Percentiles rank a stretch among this genome's conserved stretches.
Conservation (phyloP, 1,140 invertebrate species). For the Bicyclus anynana region DNA sequence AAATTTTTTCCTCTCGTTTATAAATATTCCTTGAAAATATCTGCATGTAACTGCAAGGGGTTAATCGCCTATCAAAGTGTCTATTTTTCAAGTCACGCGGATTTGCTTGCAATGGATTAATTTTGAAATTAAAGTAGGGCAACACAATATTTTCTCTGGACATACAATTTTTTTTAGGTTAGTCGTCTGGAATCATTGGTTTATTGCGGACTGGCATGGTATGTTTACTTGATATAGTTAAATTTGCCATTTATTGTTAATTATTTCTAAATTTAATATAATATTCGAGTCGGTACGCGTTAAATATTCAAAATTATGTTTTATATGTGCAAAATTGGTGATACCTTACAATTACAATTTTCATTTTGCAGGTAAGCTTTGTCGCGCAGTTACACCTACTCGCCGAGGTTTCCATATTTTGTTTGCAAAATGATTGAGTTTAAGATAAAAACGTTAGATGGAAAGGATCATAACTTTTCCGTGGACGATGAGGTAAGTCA, state of each 20-base stretch:
- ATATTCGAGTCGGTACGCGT: neutral
- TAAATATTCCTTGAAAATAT: too few species aligned
- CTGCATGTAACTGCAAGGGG: too few species aligned
- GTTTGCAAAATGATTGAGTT: slow-evolving; percentile 48
- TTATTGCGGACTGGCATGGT: too few species aligned
- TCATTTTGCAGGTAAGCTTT: slow-evolving; percentile 10
- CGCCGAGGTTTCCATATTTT: slow-evolving; percentile 22
- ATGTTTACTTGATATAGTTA: too few species aligned
- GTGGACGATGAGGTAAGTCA: slow-evolving; percentile 91
- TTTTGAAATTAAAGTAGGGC: neutral
- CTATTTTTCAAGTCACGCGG: slow-evolving; percentile 4
- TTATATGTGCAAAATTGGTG: slow-evolving; percentile 2
- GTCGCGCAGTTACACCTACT: slow-evolving; percentile 6
- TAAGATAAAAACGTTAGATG: slow-evolving; percentile 92
- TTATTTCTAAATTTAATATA: too few species aligned
- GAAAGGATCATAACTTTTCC: slow-evolving; percentile 90
- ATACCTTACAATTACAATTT: neutral
- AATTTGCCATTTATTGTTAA: too few species aligned
- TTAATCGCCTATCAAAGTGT: too few species aligned
- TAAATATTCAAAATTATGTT: slow-evolving; percentile 4
- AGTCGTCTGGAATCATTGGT: too few species aligned
- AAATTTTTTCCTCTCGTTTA: too few species aligned
- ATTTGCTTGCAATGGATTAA: slow-evolving; percentile 2
- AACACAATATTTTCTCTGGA: slow-evolving; percentile 6
- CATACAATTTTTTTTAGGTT: too few species aligned